Evolutionary conservation across 1,140 invertebrate genomes (phyloP), one percentile per base, ranked within the genome.

Genomic region (Dreissena rostriformis): DNA sequence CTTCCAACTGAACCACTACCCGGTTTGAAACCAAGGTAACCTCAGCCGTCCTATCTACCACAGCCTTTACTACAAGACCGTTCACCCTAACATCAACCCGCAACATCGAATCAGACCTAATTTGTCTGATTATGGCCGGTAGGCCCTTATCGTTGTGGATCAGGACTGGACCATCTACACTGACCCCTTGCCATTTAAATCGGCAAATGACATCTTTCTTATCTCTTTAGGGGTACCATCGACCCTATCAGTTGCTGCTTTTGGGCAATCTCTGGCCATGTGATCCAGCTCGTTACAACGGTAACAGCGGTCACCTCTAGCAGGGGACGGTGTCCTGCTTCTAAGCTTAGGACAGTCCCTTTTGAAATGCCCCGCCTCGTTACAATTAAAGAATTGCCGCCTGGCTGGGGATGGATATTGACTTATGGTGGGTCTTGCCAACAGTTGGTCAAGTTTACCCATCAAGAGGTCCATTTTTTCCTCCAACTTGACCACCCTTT

Each of bases 21-120:
- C 65, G n/a, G 17, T 77, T 57, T 1, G 74, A 77, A 29, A 77
- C 39, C 17, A 77, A 28, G 24, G 74, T 77, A 10, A 77, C 74
- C 53, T 77, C 26, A 19, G 55, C 74, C 10, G 73, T 52, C 17
- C 52, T 75, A 39, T 75, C 70, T n/a, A 73, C 24, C 10, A 75
- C 52, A 24, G 51, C 72, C 52, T 57, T 8, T n/a, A 75, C 22
- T 8, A 10, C 22, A 14, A 22, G 10, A 1, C 51, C 55, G n/a
- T 52, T 24, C 8, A 75, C 14, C 24, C 26, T 22, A 0, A 75
- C 53, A 7, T 24, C 14, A 15, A 75, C 19, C 57, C 24, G 52
- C 12, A 52, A 75, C 28, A 52, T 55, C 10, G 68, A 71, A 19
- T 39, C 68, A 39, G 68, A 71, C 10, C 26, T 22, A 2, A 71